Evolutionary conservation across 2,113 vertebrate species (phyloP), one percentile per base, ranked within the genome.

Genomic region (Salvelinus alpinus): DNA sequence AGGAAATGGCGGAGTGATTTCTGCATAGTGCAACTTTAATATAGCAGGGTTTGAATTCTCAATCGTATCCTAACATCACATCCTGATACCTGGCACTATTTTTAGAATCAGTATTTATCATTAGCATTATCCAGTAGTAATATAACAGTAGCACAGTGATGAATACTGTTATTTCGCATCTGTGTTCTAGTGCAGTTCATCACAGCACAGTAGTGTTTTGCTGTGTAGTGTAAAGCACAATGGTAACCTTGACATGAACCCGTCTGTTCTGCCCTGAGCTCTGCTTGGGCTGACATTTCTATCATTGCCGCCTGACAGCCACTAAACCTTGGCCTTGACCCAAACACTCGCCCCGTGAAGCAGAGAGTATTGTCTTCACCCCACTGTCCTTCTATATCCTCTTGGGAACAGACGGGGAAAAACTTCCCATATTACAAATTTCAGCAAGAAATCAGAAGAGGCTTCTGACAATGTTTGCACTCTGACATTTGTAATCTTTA

Each of bases 201-300:
- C 25, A 2, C 5, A 66, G 29, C 31, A 5, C 59, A 22, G 59
- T 22, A 62, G 31, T 68, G 31, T 68, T 16, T 66, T 68, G 16
- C 66, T 16, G 25, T 29, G 27, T 29, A 25, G 7, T 4, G 64
- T 29, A 68, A 65, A 5, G 14, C 29, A 51, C 73, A 68, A 86
- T 75, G 84, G 72, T 82, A 85, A 91, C 89, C 90, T 90, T 88
- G 87, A 73, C 73, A 0, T 44, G 73, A 84, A 88, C 84, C 80
- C 25, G 77, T 79, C 83, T 72, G 68, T 87, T 80, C 73, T 73
- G 73, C 66, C 68, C 73, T 60, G 54, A 68, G 73, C 2, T 77
- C 71, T 29, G 70, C 73, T 80, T 82, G 38, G 62, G 57, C 70
- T 83, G 78, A 84, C 80, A 75, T 86, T 88, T 87, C 81, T 78